A percentile compares a stretch with the other conserved stretches of the same genome.
These are phyloP conservation scores for Aphelenchoides besseyi DNA, from an alignment of 1,140 invertebrate genomes.

Conservation along the genomic window DNA sequence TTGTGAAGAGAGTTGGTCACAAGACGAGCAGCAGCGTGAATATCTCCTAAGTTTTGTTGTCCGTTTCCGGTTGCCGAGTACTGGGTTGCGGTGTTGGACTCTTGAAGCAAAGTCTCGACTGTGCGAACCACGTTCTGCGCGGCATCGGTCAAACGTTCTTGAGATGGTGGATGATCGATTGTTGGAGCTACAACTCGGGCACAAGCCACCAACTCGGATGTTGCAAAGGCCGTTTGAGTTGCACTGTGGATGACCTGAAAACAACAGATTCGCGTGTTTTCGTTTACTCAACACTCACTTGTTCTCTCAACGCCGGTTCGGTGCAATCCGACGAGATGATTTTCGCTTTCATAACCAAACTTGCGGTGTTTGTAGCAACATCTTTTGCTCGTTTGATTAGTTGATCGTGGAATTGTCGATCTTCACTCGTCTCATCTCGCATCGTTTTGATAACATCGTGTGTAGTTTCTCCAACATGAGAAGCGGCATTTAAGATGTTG, in stretches of 20 bases:
- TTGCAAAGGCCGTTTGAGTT: constrained; percentile 90
- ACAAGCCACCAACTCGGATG: constrained; percentile 93
- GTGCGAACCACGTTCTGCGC: constrained; percentile 81
- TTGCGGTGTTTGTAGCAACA: constrained; percentile 62
- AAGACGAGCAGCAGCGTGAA: constrained; percentile 78
- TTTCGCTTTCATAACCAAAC: constrained; percentile 76
- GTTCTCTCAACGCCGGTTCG: constrained; percentile 71
- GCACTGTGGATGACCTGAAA: constrained; percentile 69
- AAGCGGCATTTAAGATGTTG: constrained; percentile 85
- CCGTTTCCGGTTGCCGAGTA: constrained; percentile 41
- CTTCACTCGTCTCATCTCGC: constrained; percentile 78
- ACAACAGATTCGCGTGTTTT: constrained; percentile 10
- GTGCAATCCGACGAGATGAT: constrained; percentile 74
- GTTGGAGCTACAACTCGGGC: constrained; percentile 78
- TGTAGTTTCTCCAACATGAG: constrained; percentile 88
- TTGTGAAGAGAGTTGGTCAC: constrained; percentile 85
- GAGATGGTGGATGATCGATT: constrained; percentile 83
- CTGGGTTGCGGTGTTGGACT: constrained; percentile 72
- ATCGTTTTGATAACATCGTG: constrained; percentile 88
- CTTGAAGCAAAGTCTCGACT: constrained; percentile 81
- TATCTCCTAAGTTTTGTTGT: constrained; percentile 71
- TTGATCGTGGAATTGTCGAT: constrained; percentile 65
- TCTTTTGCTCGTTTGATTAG: constrained; percentile 55
- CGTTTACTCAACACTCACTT: constrained; percentile 72
- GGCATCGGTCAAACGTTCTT: constrained; percentile 86